Evolutionary conservation across 2,113 vertebrate species (phyloP).

Genomic region (Romanogobio albipinnatus): DNA sequence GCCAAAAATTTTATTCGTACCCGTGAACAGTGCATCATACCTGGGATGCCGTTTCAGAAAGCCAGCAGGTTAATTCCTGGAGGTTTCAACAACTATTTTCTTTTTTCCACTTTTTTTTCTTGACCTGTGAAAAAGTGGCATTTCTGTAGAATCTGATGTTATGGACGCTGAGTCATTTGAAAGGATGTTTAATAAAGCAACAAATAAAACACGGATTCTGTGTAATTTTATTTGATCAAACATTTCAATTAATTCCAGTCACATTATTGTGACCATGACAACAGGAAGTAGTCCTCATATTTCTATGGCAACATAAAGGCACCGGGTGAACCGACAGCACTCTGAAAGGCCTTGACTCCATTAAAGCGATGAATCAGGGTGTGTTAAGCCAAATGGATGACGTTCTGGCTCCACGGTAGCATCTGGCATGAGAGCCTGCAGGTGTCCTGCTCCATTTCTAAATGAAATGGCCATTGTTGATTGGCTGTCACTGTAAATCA

Average conservation of each 20-base stretch:
- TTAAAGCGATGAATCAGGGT: conserved; percentile 46
- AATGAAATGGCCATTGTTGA: conserved; percentile 47
- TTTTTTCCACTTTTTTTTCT: too few relatives aligned
- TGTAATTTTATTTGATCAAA: conserved; percentile 51
- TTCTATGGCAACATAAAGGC: conserved; percentile 35
- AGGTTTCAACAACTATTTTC: too few relatives aligned
- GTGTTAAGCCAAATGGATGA: conserved; percentile 34
- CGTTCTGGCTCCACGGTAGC: conserved; percentile 7
- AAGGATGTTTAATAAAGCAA: neutral
- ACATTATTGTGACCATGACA: conserved; percentile 45
- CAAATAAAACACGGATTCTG: conserved; percentile 23
- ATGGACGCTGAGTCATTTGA: neutral
- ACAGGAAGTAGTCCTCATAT: conserved; percentile 11
- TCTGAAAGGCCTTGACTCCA: conserved; percentile 40
- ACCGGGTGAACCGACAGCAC: neutral
- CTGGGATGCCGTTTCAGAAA: too few relatives aligned
- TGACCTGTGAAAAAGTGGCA: neutral
- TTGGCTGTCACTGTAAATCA: conserved; percentile 37
- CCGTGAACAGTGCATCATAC: too few relatives aligned
- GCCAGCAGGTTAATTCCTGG: too few relatives aligned
- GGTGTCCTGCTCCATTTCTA: conserved; percentile 25
- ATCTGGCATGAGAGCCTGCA: conserved; percentile 33
- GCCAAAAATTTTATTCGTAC: too few relatives aligned
- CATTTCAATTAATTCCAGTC: conserved; percentile 33
- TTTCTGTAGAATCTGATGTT: neutral